Conservation (phyloP, 2,113 vertebrate species). For the Chaetodon auriga region DNA sequence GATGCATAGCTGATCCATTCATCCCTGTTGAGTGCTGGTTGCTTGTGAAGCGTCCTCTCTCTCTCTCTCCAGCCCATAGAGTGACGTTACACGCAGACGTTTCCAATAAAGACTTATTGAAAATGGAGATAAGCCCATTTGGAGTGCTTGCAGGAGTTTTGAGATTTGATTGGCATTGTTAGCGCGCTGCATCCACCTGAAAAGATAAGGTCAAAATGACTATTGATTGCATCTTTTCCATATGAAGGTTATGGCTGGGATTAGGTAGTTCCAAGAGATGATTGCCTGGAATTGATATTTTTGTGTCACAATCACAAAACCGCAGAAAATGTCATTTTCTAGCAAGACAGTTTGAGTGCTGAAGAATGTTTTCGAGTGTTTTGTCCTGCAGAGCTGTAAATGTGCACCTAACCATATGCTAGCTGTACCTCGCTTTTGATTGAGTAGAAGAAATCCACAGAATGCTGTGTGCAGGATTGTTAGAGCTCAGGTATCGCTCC, state of each 20-base stretch:
- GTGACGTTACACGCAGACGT: constrained; percentile 12
- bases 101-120: constrained; percentile 36
- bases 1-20: constrained; percentile 8
- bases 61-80: constrained; percentile 9
- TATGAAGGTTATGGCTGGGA: constrained; percentile 36
- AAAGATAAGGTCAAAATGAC: constrained; percentile 62
- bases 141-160: constrained; percentile 29
- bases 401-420: background rate
- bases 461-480: constrained; percentile 24
- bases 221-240: constrained; percentile 55
- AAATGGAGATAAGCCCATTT: constrained; percentile 38
- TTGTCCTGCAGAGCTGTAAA: background rate
- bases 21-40: constrained; percentile 3
- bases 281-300: constrained; percentile 25
- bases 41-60: constrained; percentile 8
- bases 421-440: background rate
- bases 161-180: constrained; percentile 41
- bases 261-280: constrained; percentile 19
- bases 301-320: constrained; percentile 15
- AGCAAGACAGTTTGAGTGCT: background rate
- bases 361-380: background rate
- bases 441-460: constrained; percentile 5
- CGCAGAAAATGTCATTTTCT: constrained; percentile 4
- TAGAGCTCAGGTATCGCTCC: constrained; percentile 35
- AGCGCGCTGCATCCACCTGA: constrained; percentile 9